Evolutionary conservation across 2,888 invertebrate genomes (phyloP).

Genomic region (Rhagonycha lutea): DNA sequence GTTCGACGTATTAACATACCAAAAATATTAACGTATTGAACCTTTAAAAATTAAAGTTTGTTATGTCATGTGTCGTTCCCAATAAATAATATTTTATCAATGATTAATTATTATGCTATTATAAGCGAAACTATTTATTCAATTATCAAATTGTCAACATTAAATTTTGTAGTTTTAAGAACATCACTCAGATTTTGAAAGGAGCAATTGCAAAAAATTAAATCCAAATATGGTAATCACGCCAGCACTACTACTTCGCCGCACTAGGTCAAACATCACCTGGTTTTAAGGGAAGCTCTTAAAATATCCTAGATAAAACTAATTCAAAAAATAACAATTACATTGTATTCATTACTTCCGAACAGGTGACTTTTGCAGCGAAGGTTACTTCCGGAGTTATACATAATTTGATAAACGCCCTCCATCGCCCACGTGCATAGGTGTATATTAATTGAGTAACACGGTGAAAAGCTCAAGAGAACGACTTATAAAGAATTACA

Average conservation of each 20-base stretch:
- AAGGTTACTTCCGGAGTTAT: slow-evolving; percentile 2
- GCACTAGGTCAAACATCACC: slow-evolving; percentile 18
- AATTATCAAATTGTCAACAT: neutral
- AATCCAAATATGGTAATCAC: neutral
- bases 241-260: neutral
- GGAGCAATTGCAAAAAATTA: neutral
- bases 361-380: neutral
- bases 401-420: neutral
- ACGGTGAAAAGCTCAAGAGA: neutral
- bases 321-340: neutral
- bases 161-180: neutral
- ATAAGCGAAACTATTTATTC: neutral
- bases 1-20: neutral
- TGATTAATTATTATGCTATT: neutral
- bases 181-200: neutral
- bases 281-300: neutral
- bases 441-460: neutral
- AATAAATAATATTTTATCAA: neutral
- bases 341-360: neutral
- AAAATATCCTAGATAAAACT: neutral
- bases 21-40: neutral
- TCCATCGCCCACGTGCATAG: slow-evolving; percentile 14
- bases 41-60: neutral
- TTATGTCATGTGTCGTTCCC: neutral
- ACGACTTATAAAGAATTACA: neutral